These are phyloP conservation scores for Conomelus anceps DNA, from an alignment of 2,888 invertebrate species.

Conservation along the genomic window DNA sequence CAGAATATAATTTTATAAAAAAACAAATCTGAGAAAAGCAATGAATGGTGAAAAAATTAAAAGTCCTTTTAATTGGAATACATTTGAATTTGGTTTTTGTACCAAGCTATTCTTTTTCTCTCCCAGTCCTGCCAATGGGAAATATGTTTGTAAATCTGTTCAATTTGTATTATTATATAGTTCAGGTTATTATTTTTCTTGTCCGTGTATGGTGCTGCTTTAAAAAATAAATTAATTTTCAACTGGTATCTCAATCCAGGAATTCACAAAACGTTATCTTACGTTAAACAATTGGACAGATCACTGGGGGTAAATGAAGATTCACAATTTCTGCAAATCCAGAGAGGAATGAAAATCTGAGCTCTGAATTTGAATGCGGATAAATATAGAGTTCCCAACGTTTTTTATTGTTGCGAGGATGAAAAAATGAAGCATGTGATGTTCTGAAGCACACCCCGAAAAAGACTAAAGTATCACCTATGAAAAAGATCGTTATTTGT, in stretches of 20 bases:
- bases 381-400: neutral
- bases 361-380: neutral
- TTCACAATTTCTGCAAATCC: neutral
- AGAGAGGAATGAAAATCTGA: neutral
- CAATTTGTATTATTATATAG: too few species aligned
- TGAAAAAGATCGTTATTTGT: neutral
- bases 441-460: neutral
- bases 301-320: neutral
- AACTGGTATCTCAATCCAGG: neutral
- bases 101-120: too few species aligned
- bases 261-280: neutral
- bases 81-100: too few species aligned
- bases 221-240: neutral
- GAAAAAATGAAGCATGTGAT: neutral
- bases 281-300: neutral
- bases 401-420: neutral
- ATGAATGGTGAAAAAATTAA: too few species aligned
- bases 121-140: too few species aligned
- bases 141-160: too few species aligned
- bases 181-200: too few species aligned
- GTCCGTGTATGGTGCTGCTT: too few species aligned
- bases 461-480: neutral
- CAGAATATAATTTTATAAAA: too few species aligned
- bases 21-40: too few species aligned
- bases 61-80: too few species aligned